Evolutionary conservation across 2,113 vertebrate genomes (phyloP), one percentile per base, ranked within the genome.

Genomic region (Cyprinodon tularosa): DNA sequence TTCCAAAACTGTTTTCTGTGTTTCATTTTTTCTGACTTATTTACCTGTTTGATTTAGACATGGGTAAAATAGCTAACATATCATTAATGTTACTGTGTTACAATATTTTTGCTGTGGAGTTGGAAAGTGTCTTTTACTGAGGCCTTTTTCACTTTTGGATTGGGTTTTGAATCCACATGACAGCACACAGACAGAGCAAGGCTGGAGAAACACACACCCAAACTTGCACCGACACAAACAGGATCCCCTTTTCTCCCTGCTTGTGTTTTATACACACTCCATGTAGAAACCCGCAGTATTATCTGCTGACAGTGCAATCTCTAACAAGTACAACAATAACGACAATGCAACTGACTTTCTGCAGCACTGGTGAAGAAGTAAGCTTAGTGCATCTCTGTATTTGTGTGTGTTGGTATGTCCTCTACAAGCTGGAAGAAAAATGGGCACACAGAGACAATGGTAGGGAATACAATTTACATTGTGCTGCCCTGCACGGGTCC

Each of bases 381-480:
- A 81, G 86, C 36, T 57, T 40, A 38, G 62, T 76, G 48, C 57
- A 53, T 48, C 17, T 67, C 39, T 47, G 50, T 72, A 70, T 76
- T 71, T 79, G 65, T 48, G 71, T 66, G 69, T 60, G 22, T 68
- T 74, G 39, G 66, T 68, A 73, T 64, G 62, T 73, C 48, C 86
- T 76, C 65, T 36, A 72, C 42, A 50, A 68, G 83, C 70, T 76
- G 66, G 76, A 89, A 91, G 91, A 94, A 92, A 92, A 92, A 92
- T 91, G 90, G 81, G 87, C 84, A 89, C 85, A 87, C 81, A 70
- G 77, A 94, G 88, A 94, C 91, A 93, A 93, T 92, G 88, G 88
- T 76, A 77, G 57, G 47, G 72, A 91, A 90, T 89, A 82, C 84
- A 93, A 92, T 92, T 90, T 93, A 90, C 89, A 92, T 91, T 90